Evolutionary conservation across 2,888 invertebrate species (phyloP).

Genomic region (Axea sp.): DNA sequence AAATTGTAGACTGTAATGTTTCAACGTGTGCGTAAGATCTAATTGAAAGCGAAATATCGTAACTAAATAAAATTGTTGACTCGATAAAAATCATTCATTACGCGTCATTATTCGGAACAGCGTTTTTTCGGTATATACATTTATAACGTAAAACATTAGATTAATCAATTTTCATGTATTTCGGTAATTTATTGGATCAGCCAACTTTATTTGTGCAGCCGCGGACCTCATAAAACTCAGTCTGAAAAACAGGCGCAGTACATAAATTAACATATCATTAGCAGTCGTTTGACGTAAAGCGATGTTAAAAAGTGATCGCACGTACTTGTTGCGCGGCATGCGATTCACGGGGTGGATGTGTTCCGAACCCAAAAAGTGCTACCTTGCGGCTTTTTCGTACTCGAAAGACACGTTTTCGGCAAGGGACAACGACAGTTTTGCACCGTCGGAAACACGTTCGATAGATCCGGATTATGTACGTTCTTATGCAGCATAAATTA

Average conservation of each 20-base stretch:
- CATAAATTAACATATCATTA: slow-evolving; percentile 54
- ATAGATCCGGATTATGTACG: slow-evolving; percentile 49
- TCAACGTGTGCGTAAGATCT: too few relatives aligned
- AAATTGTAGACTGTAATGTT: too few relatives aligned
- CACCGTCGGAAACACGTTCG: slow-evolving; percentile 46
- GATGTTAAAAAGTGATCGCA: slow-evolving; percentile 42
- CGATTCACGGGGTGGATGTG: slow-evolving; percentile 37
- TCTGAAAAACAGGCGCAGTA: slow-evolving; percentile 28
- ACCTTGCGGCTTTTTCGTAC: slow-evolving; percentile 15
- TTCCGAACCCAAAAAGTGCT: slow-evolving; percentile 22
- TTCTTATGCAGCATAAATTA: slow-evolving; percentile 55
- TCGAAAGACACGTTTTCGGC: slow-evolving; percentile 30
- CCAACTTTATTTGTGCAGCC: slow-evolving; percentile 3
- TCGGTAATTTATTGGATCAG: not conserved
- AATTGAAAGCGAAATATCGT: too few relatives aligned
- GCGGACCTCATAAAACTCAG: slow-evolving; percentile 12
- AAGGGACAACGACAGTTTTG: slow-evolving; percentile 22
- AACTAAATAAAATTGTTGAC: too few relatives aligned
- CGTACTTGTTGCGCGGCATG: slow-evolving; percentile 43
- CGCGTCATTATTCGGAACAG: too few relatives aligned
- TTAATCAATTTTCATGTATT: not conserved
- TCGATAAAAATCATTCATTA: too few relatives aligned
- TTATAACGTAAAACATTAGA: not conserved
- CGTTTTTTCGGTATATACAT: too few relatives aligned
- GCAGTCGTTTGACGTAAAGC: slow-evolving; percentile 28